These are phyloP conservation scores for Periphyllus acericola DNA, from an alignment of 2,888 invertebrate genomes.

Conservation along the genomic window DNA sequence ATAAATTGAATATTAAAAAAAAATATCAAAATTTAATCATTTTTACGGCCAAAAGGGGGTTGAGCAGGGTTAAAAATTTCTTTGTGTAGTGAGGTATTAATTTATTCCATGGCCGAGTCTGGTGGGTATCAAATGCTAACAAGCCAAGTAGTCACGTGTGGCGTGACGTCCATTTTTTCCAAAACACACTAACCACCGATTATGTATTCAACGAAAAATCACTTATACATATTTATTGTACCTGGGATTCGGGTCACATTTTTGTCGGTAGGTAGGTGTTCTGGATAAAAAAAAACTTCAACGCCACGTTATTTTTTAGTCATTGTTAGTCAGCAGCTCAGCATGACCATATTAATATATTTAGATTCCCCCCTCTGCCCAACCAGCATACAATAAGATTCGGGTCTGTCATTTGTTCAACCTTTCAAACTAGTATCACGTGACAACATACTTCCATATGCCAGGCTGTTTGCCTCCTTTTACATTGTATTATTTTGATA, in stretches of 20 bases:
- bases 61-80: no score
- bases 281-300: neutral
- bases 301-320: neutral
- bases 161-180: constrained; percentile 15
- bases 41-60: no score
- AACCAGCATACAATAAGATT: no score
- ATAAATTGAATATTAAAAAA: neutral
- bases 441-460: no score
- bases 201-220: neutral
- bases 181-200: neutral
- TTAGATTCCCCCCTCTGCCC: no score
- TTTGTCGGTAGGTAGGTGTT: neutral
- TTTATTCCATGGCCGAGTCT: no score
- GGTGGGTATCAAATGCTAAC: neutral
- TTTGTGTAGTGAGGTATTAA: no score
- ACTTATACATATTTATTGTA: neutral
- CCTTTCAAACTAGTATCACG: no score
- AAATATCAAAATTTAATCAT: no score
- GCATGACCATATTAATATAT: neutral
- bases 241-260: constrained; percentile 44
- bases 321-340: neutral
- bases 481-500: no score
- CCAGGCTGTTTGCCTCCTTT: no score
- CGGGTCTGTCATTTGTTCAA: no score
- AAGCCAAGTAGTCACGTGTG: constrained; percentile 38